phyloP scores from a whole-genome alignment of 1,140 invertebrate species.

The Saxidomus purpurata region DNA sequence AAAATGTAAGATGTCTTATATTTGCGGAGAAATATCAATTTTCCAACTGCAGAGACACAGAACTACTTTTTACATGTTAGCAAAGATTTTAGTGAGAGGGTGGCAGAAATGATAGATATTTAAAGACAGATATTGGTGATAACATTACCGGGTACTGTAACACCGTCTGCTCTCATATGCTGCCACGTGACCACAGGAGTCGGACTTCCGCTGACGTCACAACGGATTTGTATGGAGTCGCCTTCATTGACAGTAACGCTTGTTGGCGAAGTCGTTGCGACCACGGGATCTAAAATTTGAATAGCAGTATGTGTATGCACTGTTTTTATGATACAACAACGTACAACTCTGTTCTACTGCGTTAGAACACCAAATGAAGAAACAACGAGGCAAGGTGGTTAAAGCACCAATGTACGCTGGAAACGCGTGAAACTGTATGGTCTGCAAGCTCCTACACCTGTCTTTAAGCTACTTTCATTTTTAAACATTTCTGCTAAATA shows the following conservation, averaged over 20 bases:
- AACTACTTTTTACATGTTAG: not conserved
- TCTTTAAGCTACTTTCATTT: no score
- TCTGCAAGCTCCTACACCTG: no score
- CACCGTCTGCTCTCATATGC: constrained; percentile 38
- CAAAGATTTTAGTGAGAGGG: no score
- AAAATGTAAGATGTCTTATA: no score
- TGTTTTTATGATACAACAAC: not conserved
- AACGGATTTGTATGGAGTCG: not conserved
- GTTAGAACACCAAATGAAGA: not conserved
- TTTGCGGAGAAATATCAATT: no score
- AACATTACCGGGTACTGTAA: constrained; percentile 13
- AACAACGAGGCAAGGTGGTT: not conserved
- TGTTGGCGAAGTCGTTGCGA: constrained; percentile 41
- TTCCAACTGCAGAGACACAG: no score
- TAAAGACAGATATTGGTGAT: no score
- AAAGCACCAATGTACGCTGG: no score
- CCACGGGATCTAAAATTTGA: constrained; percentile 41
- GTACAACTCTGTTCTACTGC: no score
- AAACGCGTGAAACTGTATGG: no score
- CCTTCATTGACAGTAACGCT: constrained; percentile 28
- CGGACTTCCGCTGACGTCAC: constrained; percentile 60
- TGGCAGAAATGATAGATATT: no score
- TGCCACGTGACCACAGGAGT: constrained; percentile 51
- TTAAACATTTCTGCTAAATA: no score
- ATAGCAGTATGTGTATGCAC: not conserved